Conservation (phyloP, 2,888 invertebrate species). For the Cordylochernes scorpioides region DNA sequence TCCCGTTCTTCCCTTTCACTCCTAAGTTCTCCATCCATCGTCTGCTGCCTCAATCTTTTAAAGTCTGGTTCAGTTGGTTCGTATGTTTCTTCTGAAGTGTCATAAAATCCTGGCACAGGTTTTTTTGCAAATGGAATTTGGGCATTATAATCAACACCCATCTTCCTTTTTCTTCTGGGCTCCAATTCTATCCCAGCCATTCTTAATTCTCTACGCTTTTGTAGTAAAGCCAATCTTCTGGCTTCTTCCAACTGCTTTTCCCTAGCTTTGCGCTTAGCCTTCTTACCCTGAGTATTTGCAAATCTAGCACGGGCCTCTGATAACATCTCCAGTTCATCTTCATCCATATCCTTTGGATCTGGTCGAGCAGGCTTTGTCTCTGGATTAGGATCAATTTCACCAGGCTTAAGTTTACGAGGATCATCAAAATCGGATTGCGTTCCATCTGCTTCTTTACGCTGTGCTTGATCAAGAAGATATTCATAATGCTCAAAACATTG, state of each 20-base stretch:
- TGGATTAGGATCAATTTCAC: conserved; percentile 98
- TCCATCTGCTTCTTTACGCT: conserved; percentile 80
- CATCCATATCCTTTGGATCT: conserved; percentile 99
- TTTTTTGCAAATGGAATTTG: conserved; percentile 93
- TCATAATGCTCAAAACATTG: conserved; percentile 96
- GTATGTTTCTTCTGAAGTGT: conserved; percentile 62
- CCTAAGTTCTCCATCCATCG: conserved; percentile 67
- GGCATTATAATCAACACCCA: conserved; percentile 83
- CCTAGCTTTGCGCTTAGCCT: conserved; percentile 42
- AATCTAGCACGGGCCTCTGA: conserved; percentile 92
- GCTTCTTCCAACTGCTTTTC: conserved; percentile 98
- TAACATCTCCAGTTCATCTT: conserved; percentile 97
- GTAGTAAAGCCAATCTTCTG: conserved; percentile 71
- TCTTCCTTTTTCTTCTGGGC: conserved; percentile 28
- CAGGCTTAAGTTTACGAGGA: conserved; percentile 85
- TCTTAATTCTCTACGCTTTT: conserved; percentile 84
- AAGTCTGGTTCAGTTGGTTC: conserved; percentile 75
- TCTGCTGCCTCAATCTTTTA: conserved; percentile 60
- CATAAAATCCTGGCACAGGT: conserved; percentile 68
- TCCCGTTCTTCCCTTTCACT: conserved; percentile 79
- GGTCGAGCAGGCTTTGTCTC: conserved; percentile 98
- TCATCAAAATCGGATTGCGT: conserved; percentile 65
- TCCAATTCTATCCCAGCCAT: conserved; percentile 62
- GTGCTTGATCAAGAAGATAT: conserved; percentile 81
- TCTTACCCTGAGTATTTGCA: conserved; percentile 83